phyloP scores from a whole-genome alignment of 1,140 invertebrate species.

The Psilanteris sp. region DNA sequence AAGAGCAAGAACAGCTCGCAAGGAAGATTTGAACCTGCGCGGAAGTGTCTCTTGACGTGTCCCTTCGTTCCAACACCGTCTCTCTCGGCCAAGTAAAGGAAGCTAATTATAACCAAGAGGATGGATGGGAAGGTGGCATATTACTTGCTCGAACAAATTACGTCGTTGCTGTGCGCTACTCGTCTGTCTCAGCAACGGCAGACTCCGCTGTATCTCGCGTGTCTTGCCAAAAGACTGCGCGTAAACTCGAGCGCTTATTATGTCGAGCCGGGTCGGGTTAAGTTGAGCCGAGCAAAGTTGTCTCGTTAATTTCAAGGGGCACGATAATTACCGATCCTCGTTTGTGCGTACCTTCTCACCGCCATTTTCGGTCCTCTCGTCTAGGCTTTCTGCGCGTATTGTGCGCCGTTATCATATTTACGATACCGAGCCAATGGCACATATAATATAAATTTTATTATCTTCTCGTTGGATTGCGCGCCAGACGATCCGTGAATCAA shows the following conservation, averaged over 20 bases:
- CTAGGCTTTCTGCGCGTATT: no score
- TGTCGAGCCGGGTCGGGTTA: constrained; percentile 59
- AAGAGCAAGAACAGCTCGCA: constrained; percentile 5
- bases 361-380: not conserved
- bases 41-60: constrained; percentile 52
- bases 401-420: no score
- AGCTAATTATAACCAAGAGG: constrained; percentile 69
- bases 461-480: no score
- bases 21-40: constrained; percentile 63
- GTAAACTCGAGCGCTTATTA: constrained; percentile 64
- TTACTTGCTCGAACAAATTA: constrained; percentile 71
- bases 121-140: constrained; percentile 65
- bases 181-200: constrained; percentile 49
- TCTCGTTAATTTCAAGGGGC: constrained; percentile 66
- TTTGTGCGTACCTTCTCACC: constrained; percentile 22
- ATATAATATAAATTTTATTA: no score
- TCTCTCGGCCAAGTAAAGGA: constrained; percentile 58
- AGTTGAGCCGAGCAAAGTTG: constrained; percentile 63
- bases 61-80: constrained; percentile 20
- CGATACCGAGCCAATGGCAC: no score
- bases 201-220: constrained; percentile 41
- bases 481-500: no score
- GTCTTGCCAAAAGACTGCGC: constrained; percentile 63
- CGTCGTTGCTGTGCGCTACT: constrained; percentile 63
- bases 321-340: constrained; percentile 69